Conservation (phyloP, 2,113 vertebrate genomes). For the Aviceda subcristata region DNA sequence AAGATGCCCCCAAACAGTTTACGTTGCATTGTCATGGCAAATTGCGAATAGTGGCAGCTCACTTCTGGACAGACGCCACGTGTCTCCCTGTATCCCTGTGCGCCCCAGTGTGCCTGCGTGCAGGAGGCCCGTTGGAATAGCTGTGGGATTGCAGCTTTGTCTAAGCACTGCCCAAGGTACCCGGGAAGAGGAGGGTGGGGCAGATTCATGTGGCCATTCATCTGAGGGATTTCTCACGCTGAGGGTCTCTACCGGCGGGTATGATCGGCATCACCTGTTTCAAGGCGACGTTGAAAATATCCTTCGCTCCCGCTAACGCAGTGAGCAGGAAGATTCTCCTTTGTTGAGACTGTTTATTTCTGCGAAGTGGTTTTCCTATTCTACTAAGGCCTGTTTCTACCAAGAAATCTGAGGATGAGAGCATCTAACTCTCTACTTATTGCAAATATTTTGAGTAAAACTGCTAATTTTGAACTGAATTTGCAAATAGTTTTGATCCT, state of each 20-base stretch:
- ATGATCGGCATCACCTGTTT: background rate
- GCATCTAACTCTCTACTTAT: background rate
- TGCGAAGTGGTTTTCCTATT: background rate
- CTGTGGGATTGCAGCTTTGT: background rate
- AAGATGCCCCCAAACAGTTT: background rate
- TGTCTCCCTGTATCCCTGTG: rapidly evolving
- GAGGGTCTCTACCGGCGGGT: background rate
- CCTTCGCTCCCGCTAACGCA: background rate
- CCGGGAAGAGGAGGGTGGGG: background rate
- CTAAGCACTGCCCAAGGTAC: background rate
- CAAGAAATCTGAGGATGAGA: background rate
- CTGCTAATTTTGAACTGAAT: background rate
- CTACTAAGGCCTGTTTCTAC: background rate
- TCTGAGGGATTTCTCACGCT: background rate
- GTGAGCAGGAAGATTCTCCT: background rate
- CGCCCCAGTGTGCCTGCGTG: background rate
- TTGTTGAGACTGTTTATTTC: background rate
- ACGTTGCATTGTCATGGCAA: background rate
- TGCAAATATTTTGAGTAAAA: background rate
- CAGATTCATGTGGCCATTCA: background rate
- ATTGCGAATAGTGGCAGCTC: background rate
- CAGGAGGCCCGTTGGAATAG: background rate
- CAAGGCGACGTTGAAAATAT: background rate
- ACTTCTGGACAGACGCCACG: background rate
- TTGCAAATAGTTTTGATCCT: background rate